Conservation (phyloP, 23 tunicate species). For the Phallusia fumigata region DNA sequence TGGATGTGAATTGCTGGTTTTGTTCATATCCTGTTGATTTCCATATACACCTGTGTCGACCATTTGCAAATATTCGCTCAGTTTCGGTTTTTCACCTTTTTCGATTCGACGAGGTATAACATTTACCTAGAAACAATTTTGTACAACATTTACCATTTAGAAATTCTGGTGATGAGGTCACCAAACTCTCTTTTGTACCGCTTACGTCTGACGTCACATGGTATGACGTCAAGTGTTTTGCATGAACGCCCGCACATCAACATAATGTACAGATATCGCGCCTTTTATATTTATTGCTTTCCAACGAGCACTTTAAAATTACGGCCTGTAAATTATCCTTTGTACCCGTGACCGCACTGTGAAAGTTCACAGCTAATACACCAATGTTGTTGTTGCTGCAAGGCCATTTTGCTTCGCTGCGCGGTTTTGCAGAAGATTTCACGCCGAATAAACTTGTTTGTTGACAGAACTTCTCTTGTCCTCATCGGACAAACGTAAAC, state of each 20-base stretch:
- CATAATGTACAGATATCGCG: not conserved
- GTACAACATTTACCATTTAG: too few relatives aligned
- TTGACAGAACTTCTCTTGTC: not conserved
- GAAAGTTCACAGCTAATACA: not conserved
- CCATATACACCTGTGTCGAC: too few relatives aligned
- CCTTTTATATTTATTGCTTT: not conserved
- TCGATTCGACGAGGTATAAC: too few relatives aligned
- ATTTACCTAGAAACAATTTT: too few relatives aligned
- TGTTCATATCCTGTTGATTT: too few relatives aligned
- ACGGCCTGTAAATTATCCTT: not conserved
- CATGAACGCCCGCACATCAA: not conserved
- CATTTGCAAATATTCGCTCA: too few relatives aligned
- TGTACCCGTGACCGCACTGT: not conserved
- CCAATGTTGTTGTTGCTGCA: not conserved
- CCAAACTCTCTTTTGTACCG: not conserved
- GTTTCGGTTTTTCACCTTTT: too few relatives aligned
- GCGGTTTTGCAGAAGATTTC: slow-evolving; percentile 11
- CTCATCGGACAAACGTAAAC: too few relatives aligned
- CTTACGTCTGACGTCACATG: not conserved
- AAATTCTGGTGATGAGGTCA: not conserved
- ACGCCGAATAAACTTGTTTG: slow-evolving; percentile 9
- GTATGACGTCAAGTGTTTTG: not conserved
- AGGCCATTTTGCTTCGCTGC: not conserved
- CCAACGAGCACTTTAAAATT: not conserved
- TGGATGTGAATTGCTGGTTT: too few relatives aligned